A percentile compares a stretch with the other conserved stretches of the same genome.
Conservation (phyloP, 2,113 vertebrate species). For the Dicerorhinus sumatrensis region DNA sequence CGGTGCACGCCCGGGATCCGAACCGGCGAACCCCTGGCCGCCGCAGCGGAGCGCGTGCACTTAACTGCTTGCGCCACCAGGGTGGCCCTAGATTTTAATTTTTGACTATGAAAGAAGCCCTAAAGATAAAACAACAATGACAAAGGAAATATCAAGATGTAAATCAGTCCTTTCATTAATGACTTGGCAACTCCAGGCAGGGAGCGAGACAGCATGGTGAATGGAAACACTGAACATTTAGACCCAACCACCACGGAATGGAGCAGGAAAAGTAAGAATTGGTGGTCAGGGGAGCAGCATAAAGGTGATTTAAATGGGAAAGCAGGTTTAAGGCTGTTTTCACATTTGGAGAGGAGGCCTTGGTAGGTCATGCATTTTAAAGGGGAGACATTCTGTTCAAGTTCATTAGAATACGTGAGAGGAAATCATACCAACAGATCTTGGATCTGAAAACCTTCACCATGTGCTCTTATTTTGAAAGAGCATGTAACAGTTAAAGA, state of each 20-base stretch:
- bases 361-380: background rate
- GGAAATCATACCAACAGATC: background rate
- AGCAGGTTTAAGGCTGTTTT: background rate
- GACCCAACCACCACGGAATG: background rate
- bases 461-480: background rate
- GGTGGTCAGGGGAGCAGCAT: background rate
- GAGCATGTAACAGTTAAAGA: background rate
- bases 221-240: background rate
- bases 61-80: no score
- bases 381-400: background rate
- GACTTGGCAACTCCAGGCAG: background rate
- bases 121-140: slow-evolving; percentile 62
- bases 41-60: no score
- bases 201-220: background rate
- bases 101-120: slow-evolving; percentile 45
- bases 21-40: no score
- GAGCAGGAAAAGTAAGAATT: background rate
- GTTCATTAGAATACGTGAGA: slow-evolving; percentile 39
- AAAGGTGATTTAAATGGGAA: background rate
- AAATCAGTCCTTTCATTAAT: slow-evolving; percentile 43
- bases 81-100: slow-evolving; percentile 28
- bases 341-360: background rate
- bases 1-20: no score
- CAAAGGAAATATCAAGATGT: slow-evolving; percentile 65
- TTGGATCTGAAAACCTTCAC: background rate